Conservation (phyloP, 2,888 invertebrate genomes). For the Standfussiana lucernea region DNA sequence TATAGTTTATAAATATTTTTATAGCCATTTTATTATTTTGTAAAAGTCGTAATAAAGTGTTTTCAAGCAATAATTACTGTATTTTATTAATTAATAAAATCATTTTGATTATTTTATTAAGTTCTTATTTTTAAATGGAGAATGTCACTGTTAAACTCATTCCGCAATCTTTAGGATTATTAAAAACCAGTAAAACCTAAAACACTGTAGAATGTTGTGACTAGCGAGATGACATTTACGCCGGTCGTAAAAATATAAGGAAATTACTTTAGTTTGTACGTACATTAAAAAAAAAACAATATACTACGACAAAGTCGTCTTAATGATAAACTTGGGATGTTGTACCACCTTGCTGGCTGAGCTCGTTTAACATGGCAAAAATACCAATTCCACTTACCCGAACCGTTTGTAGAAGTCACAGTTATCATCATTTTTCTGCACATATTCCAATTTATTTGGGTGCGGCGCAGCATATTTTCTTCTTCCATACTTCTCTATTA, state of each 20-base stretch:
- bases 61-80: constrained; percentile 13
- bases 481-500: no score
- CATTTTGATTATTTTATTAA: constrained; percentile 5
- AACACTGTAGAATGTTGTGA: constrained; percentile 31
- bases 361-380: background rate
- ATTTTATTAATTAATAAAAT: constrained; percentile 42
- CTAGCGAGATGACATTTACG: constrained; percentile 42
- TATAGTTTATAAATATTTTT: constrained; percentile 5
- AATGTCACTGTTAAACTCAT: constrained; percentile 5
- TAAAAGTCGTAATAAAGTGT: background rate
- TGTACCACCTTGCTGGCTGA: background rate
- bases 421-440: no score
- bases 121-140: constrained; percentile 5
- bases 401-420: no score
- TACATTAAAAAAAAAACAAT: background rate
- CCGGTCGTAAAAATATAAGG: constrained; percentile 39
- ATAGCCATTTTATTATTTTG: constrained; percentile 1
- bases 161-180: constrained; percentile 34
- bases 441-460: no score
- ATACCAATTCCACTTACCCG: background rate
- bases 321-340: background rate
- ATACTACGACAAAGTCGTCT: background rate
- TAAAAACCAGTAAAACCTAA: constrained; percentile 44
- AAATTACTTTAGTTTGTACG: background rate
- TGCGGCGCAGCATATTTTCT: no score